Evolutionary conservation across 2,113 vertebrate genomes (phyloP).

Genomic region (Lutjanus erythropterus): DNA sequence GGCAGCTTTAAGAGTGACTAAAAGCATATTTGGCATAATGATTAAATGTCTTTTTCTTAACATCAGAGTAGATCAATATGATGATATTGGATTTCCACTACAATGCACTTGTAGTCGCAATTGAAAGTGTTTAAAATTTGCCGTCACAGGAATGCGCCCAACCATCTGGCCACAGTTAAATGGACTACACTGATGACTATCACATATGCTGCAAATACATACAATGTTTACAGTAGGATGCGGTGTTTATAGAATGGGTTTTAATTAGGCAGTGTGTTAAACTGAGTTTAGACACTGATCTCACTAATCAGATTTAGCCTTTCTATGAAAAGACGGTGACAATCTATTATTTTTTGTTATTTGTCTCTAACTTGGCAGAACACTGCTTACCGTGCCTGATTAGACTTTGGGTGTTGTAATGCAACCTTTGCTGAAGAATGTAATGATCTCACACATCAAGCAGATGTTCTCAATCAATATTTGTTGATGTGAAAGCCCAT

Average conservation of each 20-base stretch:
- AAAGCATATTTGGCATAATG: constrained; percentile 88
- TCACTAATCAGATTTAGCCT: constrained; percentile 32
- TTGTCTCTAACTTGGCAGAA: constrained; percentile 56
- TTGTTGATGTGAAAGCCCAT: constrained; percentile 75
- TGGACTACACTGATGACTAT: constrained; percentile 84
- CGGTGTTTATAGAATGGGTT: constrained; percentile 81
- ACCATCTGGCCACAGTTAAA: constrained; percentile 83
- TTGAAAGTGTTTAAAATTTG: constrained; percentile 77
- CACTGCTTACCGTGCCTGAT: constrained; percentile 50
- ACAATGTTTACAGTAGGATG: constrained; percentile 74
- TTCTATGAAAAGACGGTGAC: constrained; percentile 13
- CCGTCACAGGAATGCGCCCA: constrained; percentile 74
- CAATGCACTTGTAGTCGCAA: constrained; percentile 48
- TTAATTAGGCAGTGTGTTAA: constrained; percentile 86
- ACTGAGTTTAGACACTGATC: constrained; percentile 74
- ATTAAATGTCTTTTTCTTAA: constrained; percentile 82
- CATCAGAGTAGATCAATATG: constrained; percentile 71
- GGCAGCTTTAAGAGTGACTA: constrained; percentile 69
- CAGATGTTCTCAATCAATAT: constrained; percentile 83
- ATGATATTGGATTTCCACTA: constrained; percentile 65
- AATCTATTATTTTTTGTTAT: constrained; percentile 43
- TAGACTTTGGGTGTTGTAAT: constrained; percentile 56
- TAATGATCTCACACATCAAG: constrained; percentile 70
- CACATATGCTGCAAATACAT: constrained; percentile 85
- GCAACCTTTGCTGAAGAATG: constrained; percentile 71